These are phyloP conservation scores for Athripsodes cinereus DNA, from an alignment of 2,888 invertebrate genomes.

Conservation along the genomic window DNA sequence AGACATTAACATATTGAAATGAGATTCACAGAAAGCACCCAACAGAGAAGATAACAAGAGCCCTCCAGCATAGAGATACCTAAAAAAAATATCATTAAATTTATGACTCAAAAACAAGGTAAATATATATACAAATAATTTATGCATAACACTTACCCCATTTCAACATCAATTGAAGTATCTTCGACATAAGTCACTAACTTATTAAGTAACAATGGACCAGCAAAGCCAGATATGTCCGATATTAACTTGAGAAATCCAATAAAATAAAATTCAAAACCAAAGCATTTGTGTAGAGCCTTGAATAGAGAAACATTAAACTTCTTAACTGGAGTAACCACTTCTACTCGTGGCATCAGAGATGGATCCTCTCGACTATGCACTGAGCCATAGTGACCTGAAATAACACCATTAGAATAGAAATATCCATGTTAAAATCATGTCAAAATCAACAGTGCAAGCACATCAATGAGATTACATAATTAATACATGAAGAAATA, in stretches of 20 bases:
- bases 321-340: conserved; percentile 18
- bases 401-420: too few species aligned
- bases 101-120: background rate
- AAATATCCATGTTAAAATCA: background rate
- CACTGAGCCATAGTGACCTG: background rate
- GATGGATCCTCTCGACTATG: background rate
- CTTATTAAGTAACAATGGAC: conserved; percentile 80
- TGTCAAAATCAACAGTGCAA: background rate
- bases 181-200: conserved; percentile 75
- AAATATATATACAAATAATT: background rate
- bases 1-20: conserved; percentile 85
- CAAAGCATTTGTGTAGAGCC: conserved; percentile 71
- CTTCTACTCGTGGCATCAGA: conserved; percentile 16
- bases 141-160: conserved; percentile 50
- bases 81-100: conserved; percentile 30
- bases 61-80: conserved; percentile 43
- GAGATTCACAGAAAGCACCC: conserved; percentile 69
- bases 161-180: conserved; percentile 55
- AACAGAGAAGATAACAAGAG: conserved; percentile 47
- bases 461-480: background rate
- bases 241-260: conserved; percentile 77
- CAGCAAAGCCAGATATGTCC: conserved; percentile 81
- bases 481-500: background rate
- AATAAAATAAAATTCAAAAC: conserved; percentile 75
- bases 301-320: conserved; percentile 55